Conservation (phyloP, 1,140 invertebrate genomes). For the Lordiphosa clarofinis region DNA sequence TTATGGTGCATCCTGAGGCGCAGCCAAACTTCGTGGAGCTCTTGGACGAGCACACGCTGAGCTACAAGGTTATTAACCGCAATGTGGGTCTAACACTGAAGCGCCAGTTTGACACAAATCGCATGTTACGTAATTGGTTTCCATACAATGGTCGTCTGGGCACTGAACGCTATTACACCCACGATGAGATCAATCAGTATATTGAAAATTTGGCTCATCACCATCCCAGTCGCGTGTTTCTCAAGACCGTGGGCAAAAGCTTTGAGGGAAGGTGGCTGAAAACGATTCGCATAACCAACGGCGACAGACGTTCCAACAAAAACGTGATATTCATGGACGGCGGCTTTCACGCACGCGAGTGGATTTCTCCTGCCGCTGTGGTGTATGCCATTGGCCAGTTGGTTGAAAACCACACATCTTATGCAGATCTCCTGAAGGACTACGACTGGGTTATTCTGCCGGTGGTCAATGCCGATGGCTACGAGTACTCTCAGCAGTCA, state of each 20-base stretch:
- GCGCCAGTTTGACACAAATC: conserved; percentile 31
- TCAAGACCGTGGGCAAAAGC: conserved; percentile 80
- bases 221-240: conserved; percentile 77
- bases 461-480: conserved; percentile 81
- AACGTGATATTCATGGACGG: conserved; percentile 82
- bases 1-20: conserved; percentile 55
- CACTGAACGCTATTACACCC: conserved; percentile 55
- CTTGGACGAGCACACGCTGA: conserved; percentile 13
- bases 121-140: conserved; percentile 26
- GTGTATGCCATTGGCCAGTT: conserved; percentile 83
- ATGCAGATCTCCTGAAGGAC: conserved; percentile 79
- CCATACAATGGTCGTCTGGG: conserved; percentile 46
- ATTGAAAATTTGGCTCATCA: conserved; percentile 78
- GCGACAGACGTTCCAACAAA: conserved; percentile 74
- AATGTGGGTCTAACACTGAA: conserved; percentile 47
- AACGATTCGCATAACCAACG: conserved; percentile 81
- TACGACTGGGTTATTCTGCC: conserved; percentile 84
- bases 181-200: conserved; percentile 81
- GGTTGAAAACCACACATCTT: conserved; percentile 80
- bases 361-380: conserved; percentile 84
- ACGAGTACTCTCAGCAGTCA: conserved; percentile 57
- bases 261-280: conserved; percentile 81
- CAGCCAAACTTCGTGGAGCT: conserved; percentile 35
- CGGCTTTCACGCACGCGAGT: conserved; percentile 85
- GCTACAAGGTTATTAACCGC: conserved; percentile 37